Evolutionary conservation across 2,888 invertebrate species (phyloP), one percentile per base, ranked within the genome.

Genomic region (Sinhomidia bicolor): DNA sequence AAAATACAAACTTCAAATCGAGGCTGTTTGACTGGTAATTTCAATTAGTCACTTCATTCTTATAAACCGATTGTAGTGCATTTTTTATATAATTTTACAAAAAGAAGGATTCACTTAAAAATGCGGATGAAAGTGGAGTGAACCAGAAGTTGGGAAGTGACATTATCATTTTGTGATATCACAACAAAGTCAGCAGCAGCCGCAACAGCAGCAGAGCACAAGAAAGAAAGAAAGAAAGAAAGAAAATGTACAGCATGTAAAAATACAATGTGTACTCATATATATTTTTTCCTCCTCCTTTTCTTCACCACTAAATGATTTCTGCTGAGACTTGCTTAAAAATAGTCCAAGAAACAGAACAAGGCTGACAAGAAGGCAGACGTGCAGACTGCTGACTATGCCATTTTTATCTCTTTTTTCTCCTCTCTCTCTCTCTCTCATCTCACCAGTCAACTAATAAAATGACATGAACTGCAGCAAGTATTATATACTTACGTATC

Each of bases 271-370:
- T 36, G 36, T 7, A 36, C 7, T 3, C 36, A 36, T 36, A 26
- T 54, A n/a, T 76, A 54, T 78, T 80, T 60, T 79, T 60, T n/a
- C 36, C 17, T 32, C 20, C 26, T 36, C n/a, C 29, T 32, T 47
- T 3, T 47, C 20, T 17, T 20, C 20, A 36, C 7, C 36, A 5
- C 36, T 26, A 54, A 57, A 78, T 29, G 51, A 54, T 78, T 44
- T 51, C n/a, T 78, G 54, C 78, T 54, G 78, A 74, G 41, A 44
- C 80, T 65, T 0, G 12, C 65, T 81, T 65, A 65, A 60, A 82
- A 82, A 82, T 71, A 71, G 68, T 71, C 74, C 54, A 80, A 57
- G 78, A 84, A 84, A 54, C 74, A 84, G 84, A 84, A 84, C 84
- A 84, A 84, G 84, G 84, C 84, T 84, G 74, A 17, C 84, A 74